Evolutionary conservation across 2,888 invertebrate species (phyloP).

Genomic region (Limnephilus lunatus): DNA sequence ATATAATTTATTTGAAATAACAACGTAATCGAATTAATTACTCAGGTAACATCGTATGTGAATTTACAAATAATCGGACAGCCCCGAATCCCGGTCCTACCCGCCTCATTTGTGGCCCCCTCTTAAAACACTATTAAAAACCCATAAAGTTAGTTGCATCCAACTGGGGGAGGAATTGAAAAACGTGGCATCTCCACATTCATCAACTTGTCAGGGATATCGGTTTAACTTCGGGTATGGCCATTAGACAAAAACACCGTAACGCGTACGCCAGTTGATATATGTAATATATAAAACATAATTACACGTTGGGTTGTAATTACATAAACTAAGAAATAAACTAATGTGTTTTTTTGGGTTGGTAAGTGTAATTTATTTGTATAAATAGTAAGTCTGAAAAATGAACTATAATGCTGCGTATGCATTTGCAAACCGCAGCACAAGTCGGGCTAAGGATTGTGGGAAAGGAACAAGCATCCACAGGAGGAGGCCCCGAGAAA

Average conservation of each 20-base stretch:
- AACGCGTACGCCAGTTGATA: slow-evolving; percentile 27
- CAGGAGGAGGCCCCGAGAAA: no score
- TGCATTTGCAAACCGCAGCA: no score
- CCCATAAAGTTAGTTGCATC: slow-evolving; percentile 54
- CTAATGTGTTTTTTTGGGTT: neutral
- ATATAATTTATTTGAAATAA: no score
- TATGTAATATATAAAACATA: neutral
- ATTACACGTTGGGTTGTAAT: slow-evolving; percentile 33
- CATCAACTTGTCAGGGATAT: slow-evolving; percentile 48
- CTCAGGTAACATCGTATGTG: neutral
- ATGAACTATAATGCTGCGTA: no score
- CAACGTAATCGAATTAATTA: neutral
- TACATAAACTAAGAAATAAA: neutral
- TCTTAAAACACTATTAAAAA: slow-evolving; percentile 64
- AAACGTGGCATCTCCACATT: slow-evolving; percentile 60
- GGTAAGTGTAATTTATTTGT: neutral
- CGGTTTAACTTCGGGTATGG: slow-evolving; percentile 30
- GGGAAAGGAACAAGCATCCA: no score
- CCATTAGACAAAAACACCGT: neutral
- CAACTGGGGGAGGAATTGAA: slow-evolving; percentile 58
- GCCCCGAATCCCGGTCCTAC: neutral
- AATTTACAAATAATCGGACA: neutral
- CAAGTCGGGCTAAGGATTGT: no score
- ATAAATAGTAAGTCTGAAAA: neutral
- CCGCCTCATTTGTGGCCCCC: slow-evolving; percentile 55